These are phyloP conservation scores for Meganola albula DNA, from an alignment of 2,888 invertebrate species.

Conservation along the genomic window DNA sequence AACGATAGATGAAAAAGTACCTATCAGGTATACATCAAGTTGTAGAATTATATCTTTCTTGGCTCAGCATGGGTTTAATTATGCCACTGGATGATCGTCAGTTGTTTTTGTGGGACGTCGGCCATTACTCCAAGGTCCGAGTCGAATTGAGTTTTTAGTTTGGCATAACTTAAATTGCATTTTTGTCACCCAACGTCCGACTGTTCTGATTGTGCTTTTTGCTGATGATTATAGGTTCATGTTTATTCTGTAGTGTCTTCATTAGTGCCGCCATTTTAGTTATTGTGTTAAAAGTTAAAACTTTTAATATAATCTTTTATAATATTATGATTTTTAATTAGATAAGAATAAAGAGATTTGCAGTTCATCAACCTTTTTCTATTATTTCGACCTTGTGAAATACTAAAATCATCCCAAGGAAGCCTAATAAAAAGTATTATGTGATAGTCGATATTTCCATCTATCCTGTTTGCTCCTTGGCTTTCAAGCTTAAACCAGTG, in stretches of 20 bases:
- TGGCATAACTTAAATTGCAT: conserved; percentile 72
- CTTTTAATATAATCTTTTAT: conserved; percentile 37
- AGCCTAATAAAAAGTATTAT: no score
- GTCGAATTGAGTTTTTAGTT: conserved; percentile 64
- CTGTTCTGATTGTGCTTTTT: conserved; percentile 54
- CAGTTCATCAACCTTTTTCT: no score
- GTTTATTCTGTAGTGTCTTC: conserved; percentile 64
- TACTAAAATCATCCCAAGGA: no score
- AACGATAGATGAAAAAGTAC: conserved; percentile 37
- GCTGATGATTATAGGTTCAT: conserved; percentile 50
- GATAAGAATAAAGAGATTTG: no score
- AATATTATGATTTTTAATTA: no score
- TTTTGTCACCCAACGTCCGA: conserved; percentile 64
- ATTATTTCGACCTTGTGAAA: no score
- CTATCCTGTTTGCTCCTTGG: no score
- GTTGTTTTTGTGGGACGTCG: conserved; percentile 47
- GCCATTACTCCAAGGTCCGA: conserved; percentile 49
- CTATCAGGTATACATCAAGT: conserved; percentile 28
- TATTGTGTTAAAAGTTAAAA: conserved; percentile 31
- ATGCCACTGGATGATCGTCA: conserved; percentile 57
- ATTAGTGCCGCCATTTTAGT: conserved; percentile 46
- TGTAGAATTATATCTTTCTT: conserved; percentile 35
- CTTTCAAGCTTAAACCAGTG: no score
- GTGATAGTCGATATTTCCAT: no score
- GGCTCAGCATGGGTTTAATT: conserved; percentile 67